A percentile compares a stretch with the other conserved stretches of the same genome.
phyloP scores from a whole-genome alignment of 2,797 vertebrate genomes.

The Astyanax mexicanus region DNA sequence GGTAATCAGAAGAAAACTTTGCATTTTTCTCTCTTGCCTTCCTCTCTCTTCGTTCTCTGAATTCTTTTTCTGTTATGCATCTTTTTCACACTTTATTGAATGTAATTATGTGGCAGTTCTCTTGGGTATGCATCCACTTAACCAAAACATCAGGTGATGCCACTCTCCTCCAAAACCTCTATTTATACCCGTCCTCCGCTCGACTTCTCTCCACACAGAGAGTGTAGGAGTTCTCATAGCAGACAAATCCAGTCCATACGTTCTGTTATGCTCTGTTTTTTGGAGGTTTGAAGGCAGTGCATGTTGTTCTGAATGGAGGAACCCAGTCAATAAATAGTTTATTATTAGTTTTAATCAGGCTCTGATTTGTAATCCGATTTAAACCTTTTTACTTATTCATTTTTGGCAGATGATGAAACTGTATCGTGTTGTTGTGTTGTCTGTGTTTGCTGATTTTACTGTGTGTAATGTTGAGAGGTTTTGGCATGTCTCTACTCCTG shows the following conservation, averaged over 20 bases:
- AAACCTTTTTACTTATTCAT: too few relatives aligned
- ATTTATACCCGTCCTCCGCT: slow-evolving; percentile 56
- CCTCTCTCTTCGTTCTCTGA: neutral
- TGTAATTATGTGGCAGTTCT: slow-evolving; percentile 14
- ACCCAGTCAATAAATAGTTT: too few relatives aligned
- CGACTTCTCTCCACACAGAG: too few relatives aligned
- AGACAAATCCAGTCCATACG: too few relatives aligned
- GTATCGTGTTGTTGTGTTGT: neutral
- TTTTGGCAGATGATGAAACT: too few relatives aligned
- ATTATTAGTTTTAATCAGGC: too few relatives aligned
- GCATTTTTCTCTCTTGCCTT: neutral
- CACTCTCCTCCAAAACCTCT: slow-evolving; percentile 60
- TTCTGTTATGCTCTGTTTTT: too few relatives aligned
- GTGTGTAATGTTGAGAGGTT: neutral
- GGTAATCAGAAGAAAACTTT: too few relatives aligned
- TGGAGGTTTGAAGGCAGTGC: too few relatives aligned
- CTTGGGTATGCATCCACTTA: slow-evolving; percentile 29
- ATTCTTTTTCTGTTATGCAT: neutral
- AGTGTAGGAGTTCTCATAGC: too few relatives aligned
- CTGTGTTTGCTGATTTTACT: neutral
- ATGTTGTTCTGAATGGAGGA: too few relatives aligned
- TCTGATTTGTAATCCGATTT: too few relatives aligned
- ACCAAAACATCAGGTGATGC: neutral
- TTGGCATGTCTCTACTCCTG: slow-evolving; percentile 46
- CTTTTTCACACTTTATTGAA: neutral